A percentile compares a stretch with the other conserved stretches of the same genome.
Evolutionary conservation across 2,113 vertebrate genomes (phyloP).

Genomic region (Puffinus mauretanicus): DNA sequence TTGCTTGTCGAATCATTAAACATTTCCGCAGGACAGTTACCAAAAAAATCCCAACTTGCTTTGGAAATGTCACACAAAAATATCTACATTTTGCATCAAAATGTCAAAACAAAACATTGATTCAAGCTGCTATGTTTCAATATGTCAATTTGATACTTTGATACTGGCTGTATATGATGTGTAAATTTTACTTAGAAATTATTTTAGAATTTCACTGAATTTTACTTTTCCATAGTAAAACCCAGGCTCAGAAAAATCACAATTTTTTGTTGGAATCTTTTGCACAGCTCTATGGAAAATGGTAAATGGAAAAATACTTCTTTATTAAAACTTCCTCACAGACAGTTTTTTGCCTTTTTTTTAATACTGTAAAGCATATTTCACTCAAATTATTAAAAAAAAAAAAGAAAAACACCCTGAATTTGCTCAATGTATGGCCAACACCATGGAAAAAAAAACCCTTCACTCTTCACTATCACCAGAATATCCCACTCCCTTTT

Average conservation of each 20-base stretch:
- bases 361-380: neutral
- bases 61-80: conserved; percentile 60
- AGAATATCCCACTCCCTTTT: neutral
- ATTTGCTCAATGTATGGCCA: neutral
- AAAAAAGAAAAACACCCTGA: rapidly evolving
- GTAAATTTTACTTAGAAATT: conserved; percentile 18
- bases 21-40: conserved; percentile 31
- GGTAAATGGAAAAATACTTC: neutral
- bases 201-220: neutral
- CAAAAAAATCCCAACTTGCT: conserved; percentile 41
- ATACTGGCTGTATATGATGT: neutral
- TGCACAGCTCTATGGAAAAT: neutral
- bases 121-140: conserved; percentile 53
- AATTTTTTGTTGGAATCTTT: neutral
- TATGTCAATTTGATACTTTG: conserved; percentile 21
- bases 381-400: neutral
- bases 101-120: conserved; percentile 65
- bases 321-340: neutral
- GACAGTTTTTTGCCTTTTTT: neutral
- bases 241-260: neutral
- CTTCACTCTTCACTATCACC: neutral
- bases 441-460: rapidly evolving
- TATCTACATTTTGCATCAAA: conserved; percentile 50
- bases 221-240: neutral
- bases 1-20: conserved; percentile 49